Evolutionary conservation across 2,113 vertebrate species (phyloP).

Genomic region (Catharus minimus): DNA sequence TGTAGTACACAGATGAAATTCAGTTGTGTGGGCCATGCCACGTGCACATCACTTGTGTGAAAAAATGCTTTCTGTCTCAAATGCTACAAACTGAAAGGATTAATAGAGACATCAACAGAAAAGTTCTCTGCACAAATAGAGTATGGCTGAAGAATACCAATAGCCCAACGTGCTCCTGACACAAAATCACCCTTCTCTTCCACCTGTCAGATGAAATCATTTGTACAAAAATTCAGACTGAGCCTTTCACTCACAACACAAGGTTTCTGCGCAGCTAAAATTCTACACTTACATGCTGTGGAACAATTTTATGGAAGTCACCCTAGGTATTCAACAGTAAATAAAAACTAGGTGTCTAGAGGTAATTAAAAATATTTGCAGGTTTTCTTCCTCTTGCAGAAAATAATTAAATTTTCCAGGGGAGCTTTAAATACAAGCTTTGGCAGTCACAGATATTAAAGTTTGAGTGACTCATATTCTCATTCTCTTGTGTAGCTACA

Average conservation of each 20-base stretch:
- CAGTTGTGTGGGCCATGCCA: background rate
- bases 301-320: background rate
- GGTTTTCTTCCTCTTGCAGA: background rate
- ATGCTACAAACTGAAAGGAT: background rate
- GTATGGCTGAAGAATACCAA: slow-evolving; percentile 10
- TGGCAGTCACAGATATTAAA: background rate
- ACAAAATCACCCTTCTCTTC: background rate
- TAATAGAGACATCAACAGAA: slow-evolving; percentile 22
- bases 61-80: slow-evolving; percentile 24
- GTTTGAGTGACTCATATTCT: slow-evolving; percentile 33
- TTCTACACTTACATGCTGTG: background rate
- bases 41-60: background rate
- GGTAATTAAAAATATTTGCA: slow-evolving; percentile 32
- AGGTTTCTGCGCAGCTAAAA: background rate
- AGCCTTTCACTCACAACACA: background rate
- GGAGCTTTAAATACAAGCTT: background rate
- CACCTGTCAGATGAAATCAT: background rate
- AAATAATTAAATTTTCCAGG: background rate
- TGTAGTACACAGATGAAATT: background rate
- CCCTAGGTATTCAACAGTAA: background rate
- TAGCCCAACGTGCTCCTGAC: background rate
- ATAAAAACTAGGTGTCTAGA: background rate
- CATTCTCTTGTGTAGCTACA: background rate
- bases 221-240: background rate
- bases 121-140: background rate